Conservation (phyloP, 2,888 invertebrate genomes). For the Nymphalis c-album region DNA sequence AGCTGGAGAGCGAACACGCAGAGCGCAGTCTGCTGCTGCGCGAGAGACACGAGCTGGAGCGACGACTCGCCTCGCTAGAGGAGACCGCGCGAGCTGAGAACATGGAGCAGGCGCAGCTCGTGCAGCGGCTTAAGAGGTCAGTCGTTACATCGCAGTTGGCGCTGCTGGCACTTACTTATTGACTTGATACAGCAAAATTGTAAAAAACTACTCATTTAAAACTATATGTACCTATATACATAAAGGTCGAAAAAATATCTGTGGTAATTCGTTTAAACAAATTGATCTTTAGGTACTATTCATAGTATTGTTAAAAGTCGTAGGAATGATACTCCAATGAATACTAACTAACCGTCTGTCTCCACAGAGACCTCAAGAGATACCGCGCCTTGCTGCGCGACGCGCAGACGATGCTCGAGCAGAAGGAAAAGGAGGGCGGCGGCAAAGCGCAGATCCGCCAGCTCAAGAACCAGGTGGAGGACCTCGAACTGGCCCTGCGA, state of each 20-base stretch:
- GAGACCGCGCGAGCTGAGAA: slow-evolving; percentile 88
- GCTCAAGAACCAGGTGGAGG: slow-evolving; percentile 91
- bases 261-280: too few species aligned
- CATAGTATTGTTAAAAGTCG: too few species aligned
- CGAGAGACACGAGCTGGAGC: slow-evolving; percentile 95
- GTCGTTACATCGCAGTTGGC: background rate
- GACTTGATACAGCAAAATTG: too few species aligned
- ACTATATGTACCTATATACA: too few species aligned
- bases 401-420: slow-evolving; percentile 94
- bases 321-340: too few species aligned
- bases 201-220: background rate
- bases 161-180: background rate
- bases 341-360: background rate
- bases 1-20: slow-evolving; percentile 95
- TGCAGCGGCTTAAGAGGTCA: slow-evolving; percentile 86
- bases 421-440: slow-evolving; percentile 92
- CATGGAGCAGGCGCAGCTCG: slow-evolving; percentile 86
- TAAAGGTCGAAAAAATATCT: too few species aligned
- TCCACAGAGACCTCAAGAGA: slow-evolving; percentile 88
- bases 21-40: slow-evolving; percentile 92
- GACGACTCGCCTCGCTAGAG: slow-evolving; percentile 89
- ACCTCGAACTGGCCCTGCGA: slow-evolving; percentile 91
- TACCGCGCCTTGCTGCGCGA: slow-evolving; percentile 95
- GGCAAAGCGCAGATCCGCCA: slow-evolving; percentile 89
- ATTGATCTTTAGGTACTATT: too few species aligned